A percentile compares a stretch with the other conserved stretches of the same genome.
Conservation (phyloP, 2,888 invertebrate species). For the Euproctis similis region DNA sequence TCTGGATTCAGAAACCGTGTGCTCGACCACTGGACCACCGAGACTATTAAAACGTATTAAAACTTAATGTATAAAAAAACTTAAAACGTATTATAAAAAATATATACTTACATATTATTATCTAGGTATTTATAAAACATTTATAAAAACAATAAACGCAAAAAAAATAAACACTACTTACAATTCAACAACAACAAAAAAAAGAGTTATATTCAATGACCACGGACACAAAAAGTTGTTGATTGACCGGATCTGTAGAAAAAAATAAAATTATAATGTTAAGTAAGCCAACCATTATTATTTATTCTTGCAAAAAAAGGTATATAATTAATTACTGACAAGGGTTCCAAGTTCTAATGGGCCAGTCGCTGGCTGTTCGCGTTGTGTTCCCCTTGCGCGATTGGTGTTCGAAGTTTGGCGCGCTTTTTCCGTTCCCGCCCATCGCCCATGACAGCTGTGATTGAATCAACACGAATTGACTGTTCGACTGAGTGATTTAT, state of each 20-base stretch:
- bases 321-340: slow-evolving; percentile 41
- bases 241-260: too few relatives aligned
- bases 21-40: too few relatives aligned
- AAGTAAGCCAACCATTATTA: too few relatives aligned
- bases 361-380: slow-evolving; percentile 54
- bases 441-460: slow-evolving; percentile 65
- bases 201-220: slow-evolving; percentile 9
- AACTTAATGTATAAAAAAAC: too few relatives aligned
- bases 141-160: too few relatives aligned
- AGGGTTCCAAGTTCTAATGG: slow-evolving; percentile 66
- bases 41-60: too few relatives aligned
- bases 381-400: slow-evolving; percentile 43
- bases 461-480: slow-evolving; percentile 65
- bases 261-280: slow-evolving; percentile 19
- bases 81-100: too few relatives aligned
- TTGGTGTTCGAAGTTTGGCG: slow-evolving; percentile 70
- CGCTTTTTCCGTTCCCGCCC: slow-evolving; percentile 70
- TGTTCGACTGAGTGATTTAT: slow-evolving; percentile 64
- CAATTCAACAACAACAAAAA: background rate
- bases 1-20: too few relatives aligned
- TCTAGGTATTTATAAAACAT: too few relatives aligned
- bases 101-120: too few relatives aligned
- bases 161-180: background rate
- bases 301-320: slow-evolving; percentile 34
- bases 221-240: slow-evolving; percentile 10